Evolutionary conservation across 2,113 vertebrate genomes (phyloP).

Genomic region (Pelusios castaneus): DNA sequence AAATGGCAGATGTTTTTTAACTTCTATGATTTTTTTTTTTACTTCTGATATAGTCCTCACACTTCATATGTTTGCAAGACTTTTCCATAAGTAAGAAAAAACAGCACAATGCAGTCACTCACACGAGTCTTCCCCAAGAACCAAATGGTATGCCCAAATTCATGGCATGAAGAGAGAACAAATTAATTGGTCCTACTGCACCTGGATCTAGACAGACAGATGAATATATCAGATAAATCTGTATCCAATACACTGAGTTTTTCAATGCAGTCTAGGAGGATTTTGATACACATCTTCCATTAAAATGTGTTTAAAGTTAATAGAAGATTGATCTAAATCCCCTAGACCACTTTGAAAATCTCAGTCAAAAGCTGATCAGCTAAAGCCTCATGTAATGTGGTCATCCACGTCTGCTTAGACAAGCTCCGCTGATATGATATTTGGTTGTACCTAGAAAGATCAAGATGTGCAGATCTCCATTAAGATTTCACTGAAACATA

Average conservation of each 20-base stretch:
- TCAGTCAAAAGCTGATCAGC: background rate
- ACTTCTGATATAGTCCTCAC: background rate
- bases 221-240: background rate
- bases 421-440: background rate
- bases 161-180: background rate
- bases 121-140: background rate
- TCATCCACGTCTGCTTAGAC: background rate
- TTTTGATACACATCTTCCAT: background rate
- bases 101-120: background rate
- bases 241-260: background rate
- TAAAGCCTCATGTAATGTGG: accelerated
- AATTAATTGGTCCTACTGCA: background rate
- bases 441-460: accelerated
- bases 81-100: background rate
- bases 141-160: background rate
- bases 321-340: background rate
- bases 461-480: background rate
- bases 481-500: background rate
- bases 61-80: background rate
- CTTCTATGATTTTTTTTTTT: background rate
- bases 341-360: background rate
- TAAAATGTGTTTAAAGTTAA: background rate
- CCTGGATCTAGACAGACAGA: background rate
- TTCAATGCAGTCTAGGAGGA: background rate
- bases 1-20: background rate